Evolutionary conservation across 2,888 invertebrate species (phyloP), one percentile per base, ranked within the genome.

Genomic region (Diabrotica balteata): DNA sequence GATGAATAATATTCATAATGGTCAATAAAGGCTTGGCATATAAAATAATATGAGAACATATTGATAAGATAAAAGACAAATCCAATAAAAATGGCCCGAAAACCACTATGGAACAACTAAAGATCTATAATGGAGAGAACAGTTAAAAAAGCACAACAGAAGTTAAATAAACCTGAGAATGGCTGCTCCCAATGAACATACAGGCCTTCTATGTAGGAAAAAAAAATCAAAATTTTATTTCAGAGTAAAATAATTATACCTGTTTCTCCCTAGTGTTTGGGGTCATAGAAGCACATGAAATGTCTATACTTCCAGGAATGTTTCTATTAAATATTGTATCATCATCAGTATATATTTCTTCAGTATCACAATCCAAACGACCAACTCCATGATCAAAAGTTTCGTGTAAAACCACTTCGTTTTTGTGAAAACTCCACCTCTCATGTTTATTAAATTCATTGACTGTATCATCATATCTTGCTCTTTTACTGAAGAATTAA

Each of bases 381-480:
- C 87, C 86, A 22, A 90, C 86, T 54, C 90, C 90, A 85, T 88
- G 87, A 75, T 90, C 89, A 73, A 86, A 85, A 63, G 87, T 77
- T 59, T 86, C 85, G 71, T 87, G 86, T 22, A 86, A 81, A 67
- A 85, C 83, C 51, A 86, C 83, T 45, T 81, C 79, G 50, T 78
- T 79, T 63, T 75, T 78, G 55, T 78, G 79, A 58, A 83, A 76
- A 63, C 78, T 81, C 83, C 83, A 83, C 43, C 75, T 66, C 44
- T 70, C 68, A 59, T 71, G 70, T 60, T 68, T 71, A 61, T 64
- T 68, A 1, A 66, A 64, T 47, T 72, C 72, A 57, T 73, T 71
- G 8, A 59, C 46, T 47, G 72, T 68, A 51, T 76, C 73, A 49
- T 81, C 80, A 63, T 80, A 81, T 66, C 82, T 78, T 11, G 81